A percentile compares a stretch with the other conserved stretches of the same genome.
Conservation (phyloP, 2,113 vertebrate genomes). For the Pseudopodoces humilis region DNA sequence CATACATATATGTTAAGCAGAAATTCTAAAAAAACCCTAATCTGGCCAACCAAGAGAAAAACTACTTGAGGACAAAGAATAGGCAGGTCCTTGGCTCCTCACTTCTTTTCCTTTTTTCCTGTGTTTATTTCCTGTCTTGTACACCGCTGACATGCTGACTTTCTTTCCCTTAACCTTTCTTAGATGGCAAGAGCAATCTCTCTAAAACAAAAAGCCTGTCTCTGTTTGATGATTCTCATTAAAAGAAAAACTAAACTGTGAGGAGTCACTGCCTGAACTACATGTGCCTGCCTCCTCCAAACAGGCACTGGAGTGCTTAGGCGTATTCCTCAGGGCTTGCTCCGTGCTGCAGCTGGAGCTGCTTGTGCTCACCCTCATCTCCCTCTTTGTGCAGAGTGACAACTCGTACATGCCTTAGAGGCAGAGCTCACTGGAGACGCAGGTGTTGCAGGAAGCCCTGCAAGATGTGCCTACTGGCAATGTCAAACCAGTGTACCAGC, state of each 20-base stretch:
- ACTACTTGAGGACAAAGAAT: background rate
- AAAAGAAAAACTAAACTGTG: background rate
- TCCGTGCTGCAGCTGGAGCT: background rate
- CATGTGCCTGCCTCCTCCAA: background rate
- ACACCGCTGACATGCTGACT: background rate
- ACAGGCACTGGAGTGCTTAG: background rate
- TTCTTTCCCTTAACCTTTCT: background rate
- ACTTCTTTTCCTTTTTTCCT: background rate
- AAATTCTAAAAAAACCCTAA: background rate
- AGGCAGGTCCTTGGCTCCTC: background rate
- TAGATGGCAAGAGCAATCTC: background rate
- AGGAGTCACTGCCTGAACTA: background rate
- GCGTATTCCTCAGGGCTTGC: rapidly evolving
- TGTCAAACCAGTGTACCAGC: background rate
- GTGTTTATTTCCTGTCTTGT: background rate
- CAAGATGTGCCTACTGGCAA: background rate
- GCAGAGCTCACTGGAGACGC: background rate
- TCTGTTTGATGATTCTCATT: background rate
- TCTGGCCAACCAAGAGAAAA: background rate
- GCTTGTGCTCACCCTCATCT: background rate
- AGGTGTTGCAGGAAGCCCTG: background rate
- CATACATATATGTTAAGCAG: background rate
- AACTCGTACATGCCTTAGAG: background rate
- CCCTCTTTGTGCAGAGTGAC: background rate
- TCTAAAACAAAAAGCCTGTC: background rate